Conservation (phyloP, 2,113 vertebrate genomes). For the Mustelus asterias region DNA sequence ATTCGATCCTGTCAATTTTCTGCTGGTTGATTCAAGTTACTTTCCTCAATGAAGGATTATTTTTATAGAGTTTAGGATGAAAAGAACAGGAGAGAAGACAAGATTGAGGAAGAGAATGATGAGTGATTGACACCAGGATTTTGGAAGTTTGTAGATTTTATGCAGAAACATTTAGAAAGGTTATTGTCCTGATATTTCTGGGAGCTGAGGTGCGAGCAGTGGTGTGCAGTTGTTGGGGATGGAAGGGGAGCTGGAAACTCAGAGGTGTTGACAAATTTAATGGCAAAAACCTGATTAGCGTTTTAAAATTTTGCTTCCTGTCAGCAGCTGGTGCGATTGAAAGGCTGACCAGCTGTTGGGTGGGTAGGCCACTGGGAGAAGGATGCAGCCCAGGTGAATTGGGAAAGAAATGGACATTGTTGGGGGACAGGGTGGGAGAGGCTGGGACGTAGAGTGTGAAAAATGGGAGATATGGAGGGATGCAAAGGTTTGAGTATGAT, state of each 20-base stretch:
- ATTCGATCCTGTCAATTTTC: neutral
- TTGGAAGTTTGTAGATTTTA: neutral
- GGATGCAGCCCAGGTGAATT: too few relatives aligned
- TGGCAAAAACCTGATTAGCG: neutral
- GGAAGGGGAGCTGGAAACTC: neutral
- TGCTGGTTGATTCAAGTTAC: neutral
- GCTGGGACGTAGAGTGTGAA: neutral
- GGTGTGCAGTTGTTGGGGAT: neutral
- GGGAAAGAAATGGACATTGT: too few relatives aligned
- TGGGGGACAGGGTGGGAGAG: too few relatives aligned
- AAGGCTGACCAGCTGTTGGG: too few relatives aligned
- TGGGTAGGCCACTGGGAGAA: too few relatives aligned
- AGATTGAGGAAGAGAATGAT: neutral
- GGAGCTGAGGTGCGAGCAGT: neutral
- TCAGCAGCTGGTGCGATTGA: neutral
- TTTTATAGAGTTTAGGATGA: neutral
- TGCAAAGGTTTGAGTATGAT: neutral
- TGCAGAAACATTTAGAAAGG: neutral
- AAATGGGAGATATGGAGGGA: neutral
- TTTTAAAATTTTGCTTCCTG: neutral
- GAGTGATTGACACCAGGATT: neutral
- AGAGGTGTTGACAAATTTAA: neutral
- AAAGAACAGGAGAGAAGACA: neutral
- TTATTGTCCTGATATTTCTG: neutral
- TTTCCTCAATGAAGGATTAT: neutral